phyloP scores from a whole-genome alignment of 1,140 invertebrate species.

The Brachionus calyciflorus region DNA sequence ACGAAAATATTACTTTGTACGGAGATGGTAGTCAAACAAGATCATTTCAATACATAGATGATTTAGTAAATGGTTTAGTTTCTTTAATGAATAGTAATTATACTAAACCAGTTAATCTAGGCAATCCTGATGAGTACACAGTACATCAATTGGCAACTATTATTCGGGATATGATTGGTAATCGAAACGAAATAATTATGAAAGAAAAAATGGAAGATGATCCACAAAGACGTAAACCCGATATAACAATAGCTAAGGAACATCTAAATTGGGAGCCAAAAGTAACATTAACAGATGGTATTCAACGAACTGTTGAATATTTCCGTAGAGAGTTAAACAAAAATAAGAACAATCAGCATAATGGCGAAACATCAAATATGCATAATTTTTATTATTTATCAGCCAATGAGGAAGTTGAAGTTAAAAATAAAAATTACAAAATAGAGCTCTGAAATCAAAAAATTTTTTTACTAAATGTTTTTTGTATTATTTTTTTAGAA shows the following conservation, averaged over 20 bases:
- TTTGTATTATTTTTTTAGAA: too few relatives aligned
- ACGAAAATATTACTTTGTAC: slow-evolving; percentile 92
- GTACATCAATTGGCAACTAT: slow-evolving; percentile 92
- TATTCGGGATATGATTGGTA: slow-evolving; percentile 71
- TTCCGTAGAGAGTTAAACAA: slow-evolving; percentile 72
- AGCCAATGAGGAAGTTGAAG: not conserved
- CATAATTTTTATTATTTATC: slow-evolving; percentile 41
- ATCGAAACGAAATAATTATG: not conserved
- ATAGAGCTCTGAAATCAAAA: not conserved
- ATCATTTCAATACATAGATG: slow-evolving; percentile 96
- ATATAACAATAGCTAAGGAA: slow-evolving; percentile 81
- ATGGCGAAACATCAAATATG: not conserved
- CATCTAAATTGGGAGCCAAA: slow-evolving; percentile 90
- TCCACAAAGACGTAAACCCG: slow-evolving; percentile 85
- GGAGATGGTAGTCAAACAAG: slow-evolving; percentile 92
- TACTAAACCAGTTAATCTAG: slow-evolving; percentile 87
- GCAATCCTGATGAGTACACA: slow-evolving; percentile 95
- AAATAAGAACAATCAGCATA: slow-evolving; percentile 30
- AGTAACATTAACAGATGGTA: slow-evolving; percentile 74
- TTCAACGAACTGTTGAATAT: slow-evolving; percentile 84
- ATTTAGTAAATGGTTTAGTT: slow-evolving; percentile 90
- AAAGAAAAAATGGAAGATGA: slow-evolving; percentile 83
- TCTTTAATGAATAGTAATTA: slow-evolving; percentile 90
- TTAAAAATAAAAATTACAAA: slow-evolving; percentile 15
- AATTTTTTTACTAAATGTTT: too few relatives aligned